Conservation (phyloP, 2,797 vertebrate genomes). For the Danionella dracula region DNA sequence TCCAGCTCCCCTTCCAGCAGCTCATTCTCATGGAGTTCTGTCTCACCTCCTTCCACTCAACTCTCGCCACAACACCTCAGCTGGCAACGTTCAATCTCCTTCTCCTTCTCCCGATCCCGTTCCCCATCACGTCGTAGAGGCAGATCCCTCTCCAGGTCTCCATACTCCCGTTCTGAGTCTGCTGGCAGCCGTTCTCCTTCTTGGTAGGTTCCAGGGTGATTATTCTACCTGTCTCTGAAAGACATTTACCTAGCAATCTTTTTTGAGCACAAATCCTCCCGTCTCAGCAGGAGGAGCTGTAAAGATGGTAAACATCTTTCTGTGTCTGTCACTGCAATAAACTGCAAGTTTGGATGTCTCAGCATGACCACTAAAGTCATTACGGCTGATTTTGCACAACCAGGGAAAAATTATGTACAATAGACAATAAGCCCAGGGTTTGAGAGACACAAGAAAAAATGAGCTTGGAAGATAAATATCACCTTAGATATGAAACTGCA, state of each 20-base stretch:
- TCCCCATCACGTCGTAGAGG: constrained; percentile 84
- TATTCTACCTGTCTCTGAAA: background rate
- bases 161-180: constrained; percentile 84
- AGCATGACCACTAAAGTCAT: constrained; percentile 39
- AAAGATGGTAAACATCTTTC: constrained; percentile 42
- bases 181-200: constrained; percentile 44
- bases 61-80: constrained; percentile 62
- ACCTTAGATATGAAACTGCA: background rate
- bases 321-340: constrained; percentile 41
- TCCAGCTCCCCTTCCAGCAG: constrained; percentile 92
- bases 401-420: constrained; percentile 35
- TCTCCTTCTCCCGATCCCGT: constrained; percentile 72
- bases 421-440: constrained; percentile 3
- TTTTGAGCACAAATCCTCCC: background rate
- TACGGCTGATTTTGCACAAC: constrained; percentile 27
- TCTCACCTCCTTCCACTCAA: constrained; percentile 85
- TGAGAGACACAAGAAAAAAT: constrained; percentile 2
- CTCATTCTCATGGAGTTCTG: constrained; percentile 88
- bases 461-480: constrained; percentile 2
- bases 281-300: constrained; percentile 1
- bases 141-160: constrained; percentile 92
- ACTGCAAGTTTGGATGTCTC: constrained; percentile 34
- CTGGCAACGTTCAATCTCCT: constrained; percentile 53
- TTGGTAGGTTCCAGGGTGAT: constrained; percentile 32
- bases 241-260: background rate